Conservation (phyloP, 2,113 vertebrate genomes). For the Vidua macroura region DNA sequence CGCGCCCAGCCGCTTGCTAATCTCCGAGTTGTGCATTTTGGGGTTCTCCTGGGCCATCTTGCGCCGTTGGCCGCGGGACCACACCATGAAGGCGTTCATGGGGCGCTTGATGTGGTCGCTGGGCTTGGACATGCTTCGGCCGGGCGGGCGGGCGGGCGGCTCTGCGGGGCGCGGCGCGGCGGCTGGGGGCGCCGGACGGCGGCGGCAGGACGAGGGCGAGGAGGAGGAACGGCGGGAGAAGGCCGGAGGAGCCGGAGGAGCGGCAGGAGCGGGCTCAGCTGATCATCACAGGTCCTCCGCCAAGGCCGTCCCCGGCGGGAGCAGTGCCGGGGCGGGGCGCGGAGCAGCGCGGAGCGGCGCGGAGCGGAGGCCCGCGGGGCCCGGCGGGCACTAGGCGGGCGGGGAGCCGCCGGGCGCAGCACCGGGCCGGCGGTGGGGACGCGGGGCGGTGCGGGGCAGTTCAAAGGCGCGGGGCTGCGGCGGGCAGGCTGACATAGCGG, state of each 20-base stretch:
- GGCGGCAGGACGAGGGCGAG: background rate
- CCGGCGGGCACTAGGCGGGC: too few relatives aligned
- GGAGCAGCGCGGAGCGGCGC: background rate
- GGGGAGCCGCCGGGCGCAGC: too few relatives aligned
- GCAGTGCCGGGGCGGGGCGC: background rate
- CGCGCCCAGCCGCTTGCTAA: constrained; percentile 95
- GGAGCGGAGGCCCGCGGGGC: too few relatives aligned
- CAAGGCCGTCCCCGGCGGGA: background rate
- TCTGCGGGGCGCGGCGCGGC: background rate
- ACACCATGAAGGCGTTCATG: constrained; percentile 99
- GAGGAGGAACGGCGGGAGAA: background rate
- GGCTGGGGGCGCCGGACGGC: background rate
- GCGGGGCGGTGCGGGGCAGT: too few relatives aligned
- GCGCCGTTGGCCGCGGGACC: constrained; percentile 95
- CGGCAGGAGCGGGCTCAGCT: constrained; percentile 9
- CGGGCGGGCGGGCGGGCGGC: constrained; percentile 8
- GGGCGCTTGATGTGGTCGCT: constrained; percentile 98
- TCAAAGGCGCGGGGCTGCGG: too few relatives aligned
- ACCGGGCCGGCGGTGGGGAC: too few relatives aligned
- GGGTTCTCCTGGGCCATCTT: constrained; percentile 99
- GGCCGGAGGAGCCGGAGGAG: constrained; percentile 45
- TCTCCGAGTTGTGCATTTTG: constrained; percentile 99
- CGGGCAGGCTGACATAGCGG: too few relatives aligned
- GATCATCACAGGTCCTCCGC: background rate
- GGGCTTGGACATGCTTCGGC: constrained; percentile 91